Percentiles rank a stretch among this genome's conserved stretches.
These are phyloP conservation scores for Palaemon carinicauda DNA, from an alignment of 1,140 invertebrate species.

Conservation along the genomic window DNA sequence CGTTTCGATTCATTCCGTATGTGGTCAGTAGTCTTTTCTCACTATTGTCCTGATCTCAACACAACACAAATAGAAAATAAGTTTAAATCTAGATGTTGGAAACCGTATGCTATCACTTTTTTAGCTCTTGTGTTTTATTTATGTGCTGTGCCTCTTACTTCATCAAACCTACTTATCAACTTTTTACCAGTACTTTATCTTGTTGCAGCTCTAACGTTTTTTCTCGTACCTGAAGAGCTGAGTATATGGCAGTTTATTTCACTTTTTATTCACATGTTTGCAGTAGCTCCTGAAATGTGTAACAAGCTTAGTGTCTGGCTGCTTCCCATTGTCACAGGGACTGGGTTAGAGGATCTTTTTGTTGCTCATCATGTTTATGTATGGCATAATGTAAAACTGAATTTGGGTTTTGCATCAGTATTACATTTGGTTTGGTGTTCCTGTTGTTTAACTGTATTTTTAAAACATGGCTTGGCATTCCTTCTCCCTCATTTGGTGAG, in stretches of 20 bases:
- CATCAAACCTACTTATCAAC: constrained; percentile 2
- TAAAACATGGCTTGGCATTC: background rate
- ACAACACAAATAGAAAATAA: constrained; percentile 15
- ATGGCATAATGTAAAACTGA: background rate
- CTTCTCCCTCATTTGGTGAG: constrained; percentile 20
- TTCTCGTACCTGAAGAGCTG: constrained; percentile 2
- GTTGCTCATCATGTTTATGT: background rate
- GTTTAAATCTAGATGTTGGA: constrained; percentile 32
- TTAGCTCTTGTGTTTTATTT: constrained; percentile 27
- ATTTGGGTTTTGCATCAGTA: constrained; percentile 19
- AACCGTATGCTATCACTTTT: constrained; percentile 22
- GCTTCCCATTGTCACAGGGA: background rate
- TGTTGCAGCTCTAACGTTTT: background rate
- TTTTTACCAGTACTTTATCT: constrained; percentile 36
- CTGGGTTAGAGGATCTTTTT: background rate
- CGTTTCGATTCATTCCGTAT: constrained; percentile 14
- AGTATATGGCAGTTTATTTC: constrained; percentile 31
- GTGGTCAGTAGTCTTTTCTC: constrained; percentile 45
- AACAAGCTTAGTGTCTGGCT: background rate
- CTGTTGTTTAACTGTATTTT: background rate
- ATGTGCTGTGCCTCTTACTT: constrained; percentile 17
- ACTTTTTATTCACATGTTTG: constrained; percentile 15
- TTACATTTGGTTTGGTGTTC: constrained; percentile 28
- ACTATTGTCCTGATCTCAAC: constrained; percentile 42
- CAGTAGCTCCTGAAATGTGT: background rate